Base-by-base conservation (phyloP, 92 coral and sea anemone genomes). In the Epizoanthus stellaris region DNA sequence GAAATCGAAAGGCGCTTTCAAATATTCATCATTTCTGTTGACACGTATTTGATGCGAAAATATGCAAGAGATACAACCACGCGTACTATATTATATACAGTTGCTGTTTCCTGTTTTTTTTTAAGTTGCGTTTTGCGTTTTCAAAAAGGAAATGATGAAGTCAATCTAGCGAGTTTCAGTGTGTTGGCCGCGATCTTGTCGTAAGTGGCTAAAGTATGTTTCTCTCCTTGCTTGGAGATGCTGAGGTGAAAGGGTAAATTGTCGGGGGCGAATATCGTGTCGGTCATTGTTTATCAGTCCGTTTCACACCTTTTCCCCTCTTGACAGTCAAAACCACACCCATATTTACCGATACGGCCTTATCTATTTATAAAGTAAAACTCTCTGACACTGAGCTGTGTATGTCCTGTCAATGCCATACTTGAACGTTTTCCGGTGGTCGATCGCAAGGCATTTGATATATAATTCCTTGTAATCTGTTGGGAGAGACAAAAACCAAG, bases 31-130 rank as follows among this genome's bases (percentile, higher is more conserved):
- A 43, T 79, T 63, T 62, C 19, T 43, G 58, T 79, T 63, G 20
- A 49, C 83, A 79, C 83, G 45, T 79, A 63, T 79, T 79, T 79
- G 42, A 63, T 43, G 49, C 56, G 59, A 62, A 43, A 77, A 47
- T 20, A 19, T 77, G 82, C 52, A 79, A 63, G 61, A 58, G 43
- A 79, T 42, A 43, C 61, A 63, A 42, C 65, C 70, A 60, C 70
- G 56, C 56, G 14, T 61, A 77, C 59, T 52, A 61, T 8, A 59
- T 13, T 76, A 12, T 40, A 34, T n/a, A 5, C 40, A 69, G 43
- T 19, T 11, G 58, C 83, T 63, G 43, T 64, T 79, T 79, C 83
- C 58, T 45, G 57, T n/a, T 60, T 39, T 60, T 39, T 40, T 4
- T 12, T 1, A 38, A 6, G 21, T 38, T 34, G 39, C 43, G 52